Conservation (phyloP, 1,140 invertebrate genomes). For the Eciton burchellii region DNA sequence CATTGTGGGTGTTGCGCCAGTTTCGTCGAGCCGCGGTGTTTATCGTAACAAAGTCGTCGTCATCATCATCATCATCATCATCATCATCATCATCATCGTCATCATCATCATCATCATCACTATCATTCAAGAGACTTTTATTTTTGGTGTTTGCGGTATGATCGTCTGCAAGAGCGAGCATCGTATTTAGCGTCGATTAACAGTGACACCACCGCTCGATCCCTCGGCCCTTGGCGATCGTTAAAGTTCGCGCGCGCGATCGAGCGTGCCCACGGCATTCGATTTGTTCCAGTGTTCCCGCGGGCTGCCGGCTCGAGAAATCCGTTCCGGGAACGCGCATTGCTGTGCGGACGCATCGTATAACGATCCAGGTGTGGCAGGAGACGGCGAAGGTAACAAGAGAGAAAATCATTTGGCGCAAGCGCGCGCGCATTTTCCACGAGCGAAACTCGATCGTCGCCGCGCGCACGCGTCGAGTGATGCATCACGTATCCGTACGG, state of each 20-base stretch:
- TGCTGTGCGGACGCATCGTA: not conserved
- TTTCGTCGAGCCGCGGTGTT: not conserved
- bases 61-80: too few relatives aligned
- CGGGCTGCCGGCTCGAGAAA: not conserved
- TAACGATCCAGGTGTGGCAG: not conserved
- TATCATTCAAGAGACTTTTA: not conserved
- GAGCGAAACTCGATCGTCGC: constrained; percentile 36
- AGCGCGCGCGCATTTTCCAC: constrained; percentile 53
- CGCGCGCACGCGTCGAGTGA: not conserved
- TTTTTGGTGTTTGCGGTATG: not conserved
- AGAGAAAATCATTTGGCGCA: constrained; percentile 30
- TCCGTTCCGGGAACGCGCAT: not conserved
- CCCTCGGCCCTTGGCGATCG: not conserved
- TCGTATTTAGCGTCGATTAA: not conserved
- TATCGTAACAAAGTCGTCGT: too few relatives aligned
- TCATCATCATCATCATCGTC: too few relatives aligned
- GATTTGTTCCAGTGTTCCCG: not conserved
- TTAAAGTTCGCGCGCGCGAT: constrained; percentile 3
- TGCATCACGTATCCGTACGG: constrained; percentile 49
- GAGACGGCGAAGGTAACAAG: not conserved
- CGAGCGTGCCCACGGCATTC: not conserved
- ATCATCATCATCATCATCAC: too few relatives aligned
- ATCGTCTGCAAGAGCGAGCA: not conserved
- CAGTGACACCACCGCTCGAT: constrained; percentile 1
- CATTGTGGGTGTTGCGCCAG: constrained; percentile 14